phyloP scores from a whole-genome alignment of 1,140 invertebrate species.

The Pteromalus puparum region DNA sequence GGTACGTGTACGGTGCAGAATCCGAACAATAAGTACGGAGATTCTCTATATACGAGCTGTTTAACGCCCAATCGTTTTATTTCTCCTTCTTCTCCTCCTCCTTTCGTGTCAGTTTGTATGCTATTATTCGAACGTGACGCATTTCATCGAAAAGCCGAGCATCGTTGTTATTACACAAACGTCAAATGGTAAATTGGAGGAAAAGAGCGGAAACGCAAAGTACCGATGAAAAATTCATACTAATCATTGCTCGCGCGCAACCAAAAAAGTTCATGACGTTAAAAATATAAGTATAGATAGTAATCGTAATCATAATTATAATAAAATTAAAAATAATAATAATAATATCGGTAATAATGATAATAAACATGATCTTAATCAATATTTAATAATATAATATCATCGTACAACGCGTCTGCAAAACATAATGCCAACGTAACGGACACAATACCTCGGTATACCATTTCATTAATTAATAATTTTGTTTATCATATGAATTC shows the following conservation, averaged over 20 bases:
- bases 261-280: constrained; percentile 56
- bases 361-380: constrained; percentile 56
- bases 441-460: constrained; percentile 55
- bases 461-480: constrained; percentile 18
- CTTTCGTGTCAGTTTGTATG: constrained; percentile 27
- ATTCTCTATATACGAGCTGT: constrained; percentile 15
- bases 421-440: constrained; percentile 54
- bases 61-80: neutral
- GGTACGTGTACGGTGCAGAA: constrained; percentile 40
- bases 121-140: neutral
- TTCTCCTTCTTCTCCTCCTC: neutral
- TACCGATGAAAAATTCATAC: constrained; percentile 10
- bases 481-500: neutral
- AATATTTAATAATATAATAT: constrained; percentile 60
- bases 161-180: neutral
- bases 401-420: constrained; percentile 60
- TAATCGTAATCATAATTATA: constrained; percentile 64
- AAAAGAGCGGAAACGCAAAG: constrained; percentile 37
- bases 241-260: constrained; percentile 24
- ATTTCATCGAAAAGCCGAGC: neutral
- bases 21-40: constrained; percentile 71
- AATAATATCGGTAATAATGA: constrained; percentile 63
- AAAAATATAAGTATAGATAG: constrained; percentile 62
- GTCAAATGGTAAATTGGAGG: neutral
- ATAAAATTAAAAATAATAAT: constrained; percentile 62